Evolutionary conservation across 2,113 vertebrate species (phyloP), one percentile per base, ranked within the genome.

Genomic region (Burhinus bistriatus): DNA sequence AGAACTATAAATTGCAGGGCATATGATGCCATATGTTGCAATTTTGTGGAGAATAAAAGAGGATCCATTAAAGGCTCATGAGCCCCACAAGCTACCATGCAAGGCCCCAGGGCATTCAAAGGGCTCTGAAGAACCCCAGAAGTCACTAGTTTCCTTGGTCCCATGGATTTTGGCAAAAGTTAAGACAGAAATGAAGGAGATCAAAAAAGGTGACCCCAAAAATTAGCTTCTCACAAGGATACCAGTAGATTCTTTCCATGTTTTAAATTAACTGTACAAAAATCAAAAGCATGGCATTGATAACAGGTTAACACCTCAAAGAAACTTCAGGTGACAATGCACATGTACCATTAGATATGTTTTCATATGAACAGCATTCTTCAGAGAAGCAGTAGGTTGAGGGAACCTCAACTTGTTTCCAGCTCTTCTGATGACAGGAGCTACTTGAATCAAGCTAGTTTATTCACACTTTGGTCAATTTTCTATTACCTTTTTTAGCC

Each of bases 1-100:
- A 58, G 42, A 51, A 29, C 47, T 38, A 8, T 1, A 8, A 70
- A 71, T 0, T 26, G 26, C 40, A 57, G 16, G 15, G 21, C 14
- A 9, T 4, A 6, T 2, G 26, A 26, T 11, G n/a, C 29, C 44
- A 1, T 2, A 10, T 1, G 21, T 0, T 70, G 61, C 18, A 15
- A 7, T 40, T 59, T 32, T 26, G 16, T 30, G 45, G 52, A 57
- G 44, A 40, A 32, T 26, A 44, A 6, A 45, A 45, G 42, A 76
- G 18, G 51, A 90, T 55, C 16, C 44, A 68, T 3, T n/a, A 3
- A 52, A 76, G 40, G 30, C 36, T 45, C 44, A 5, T 8, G 38
- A 94, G 52, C 52, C 27, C 16, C 58, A 65, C 0, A 0, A 47
- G 25, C 11, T 29, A 13, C 32, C 32, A 9, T 3, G 21, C 2